These are phyloP conservation scores for Parotocinclus haroldoi DNA, from an alignment of 2,797 vertebrate genomes.

Conservation along the genomic window DNA sequence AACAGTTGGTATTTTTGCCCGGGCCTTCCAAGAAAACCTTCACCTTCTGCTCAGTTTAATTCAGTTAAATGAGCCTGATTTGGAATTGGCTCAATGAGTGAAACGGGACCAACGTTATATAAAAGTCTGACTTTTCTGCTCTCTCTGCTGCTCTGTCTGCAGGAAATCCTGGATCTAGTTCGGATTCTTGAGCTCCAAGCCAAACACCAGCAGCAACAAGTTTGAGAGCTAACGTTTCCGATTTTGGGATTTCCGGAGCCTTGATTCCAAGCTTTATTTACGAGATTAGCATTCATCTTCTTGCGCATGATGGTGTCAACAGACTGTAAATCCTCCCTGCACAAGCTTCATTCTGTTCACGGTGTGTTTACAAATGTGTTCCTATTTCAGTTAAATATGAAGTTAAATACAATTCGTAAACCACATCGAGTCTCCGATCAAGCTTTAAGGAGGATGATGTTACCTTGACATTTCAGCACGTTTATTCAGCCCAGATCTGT, in stretches of 20 bases:
- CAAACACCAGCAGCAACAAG: conserved; percentile 84
- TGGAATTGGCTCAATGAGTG: neutral
- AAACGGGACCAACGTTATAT: conserved; percentile 17
- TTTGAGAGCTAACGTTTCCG: conserved; percentile 69
- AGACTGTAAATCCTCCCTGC: too few species aligned
- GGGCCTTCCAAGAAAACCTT: neutral
- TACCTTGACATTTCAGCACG: too few species aligned
- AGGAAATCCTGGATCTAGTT: conserved; percentile 89
- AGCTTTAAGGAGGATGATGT: too few species aligned
- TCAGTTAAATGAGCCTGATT: neutral
- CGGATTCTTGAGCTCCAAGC: conserved; percentile 83
- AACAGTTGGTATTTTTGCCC: neutral
- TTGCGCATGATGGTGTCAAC: neutral
- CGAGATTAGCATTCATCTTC: neutral
- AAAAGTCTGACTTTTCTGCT: conserved; percentile 22
- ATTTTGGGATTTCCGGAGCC: neutral
- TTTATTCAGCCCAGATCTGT: too few species aligned
- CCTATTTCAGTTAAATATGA: too few species aligned
- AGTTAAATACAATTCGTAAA: too few species aligned
- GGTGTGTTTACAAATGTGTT: too few species aligned
- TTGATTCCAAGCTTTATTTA: neutral
- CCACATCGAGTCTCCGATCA: too few species aligned
- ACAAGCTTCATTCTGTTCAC: too few species aligned
- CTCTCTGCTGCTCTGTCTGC: conserved; percentile 9
- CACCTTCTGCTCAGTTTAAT: neutral